These are phyloP conservation scores for Lacerta viridis DNA, from an alignment of 2,797 vertebrate genomes.

Conservation along the genomic window DNA sequence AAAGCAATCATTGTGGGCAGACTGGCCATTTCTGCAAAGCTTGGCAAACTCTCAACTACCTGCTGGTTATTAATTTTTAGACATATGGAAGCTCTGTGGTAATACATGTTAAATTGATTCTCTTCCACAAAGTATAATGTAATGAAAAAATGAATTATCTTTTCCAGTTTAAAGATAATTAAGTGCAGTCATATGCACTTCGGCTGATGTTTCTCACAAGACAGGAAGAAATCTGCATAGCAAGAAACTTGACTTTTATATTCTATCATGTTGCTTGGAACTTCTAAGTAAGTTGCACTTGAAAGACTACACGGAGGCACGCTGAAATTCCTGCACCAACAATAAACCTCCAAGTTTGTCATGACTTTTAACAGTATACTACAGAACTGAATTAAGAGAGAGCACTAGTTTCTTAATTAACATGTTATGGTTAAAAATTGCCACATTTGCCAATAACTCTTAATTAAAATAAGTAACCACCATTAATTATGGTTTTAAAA, in stretches of 20 bases:
- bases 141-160: constrained; percentile 81
- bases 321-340: neutral
- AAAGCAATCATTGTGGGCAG: constrained; percentile 95
- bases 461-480: neutral
- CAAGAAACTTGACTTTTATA: constrained; percentile 55
- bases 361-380: neutral
- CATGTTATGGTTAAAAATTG: neutral
- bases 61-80: constrained; percentile 99
- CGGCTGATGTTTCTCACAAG: constrained; percentile 61
- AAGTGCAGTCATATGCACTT: constrained; percentile 61
- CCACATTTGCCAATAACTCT: constrained; percentile 8
- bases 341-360: neutral
- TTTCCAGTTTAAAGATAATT: constrained; percentile 72
- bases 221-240: constrained; percentile 52
- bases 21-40: constrained; percentile 95
- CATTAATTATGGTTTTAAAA: neutral
- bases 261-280: constrained; percentile 14
- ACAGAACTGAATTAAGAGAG: neutral
- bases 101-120: constrained; percentile 93
- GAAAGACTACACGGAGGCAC: neutral
- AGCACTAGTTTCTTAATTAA: neutral
- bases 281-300: neutral
- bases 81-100: constrained; percentile 98
- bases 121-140: constrained; percentile 83
- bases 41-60: constrained; percentile 97